Evolutionary conservation across 2,888 invertebrate genomes (phyloP).

Genomic region (Andrena bicolor): DNA sequence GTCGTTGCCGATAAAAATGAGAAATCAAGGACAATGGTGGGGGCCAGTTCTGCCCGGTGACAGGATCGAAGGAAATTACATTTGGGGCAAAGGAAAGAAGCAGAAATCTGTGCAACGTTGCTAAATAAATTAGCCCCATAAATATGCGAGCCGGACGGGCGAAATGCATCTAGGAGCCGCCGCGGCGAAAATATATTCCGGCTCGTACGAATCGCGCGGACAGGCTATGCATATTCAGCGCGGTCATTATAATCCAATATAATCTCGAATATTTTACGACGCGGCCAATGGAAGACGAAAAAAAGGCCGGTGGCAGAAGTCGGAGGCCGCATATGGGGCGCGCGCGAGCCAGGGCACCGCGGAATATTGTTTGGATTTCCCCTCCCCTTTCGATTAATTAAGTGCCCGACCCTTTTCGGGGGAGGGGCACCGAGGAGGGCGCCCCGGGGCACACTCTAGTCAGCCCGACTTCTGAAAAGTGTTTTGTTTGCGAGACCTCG

Average conservation of each 20-base stretch:
- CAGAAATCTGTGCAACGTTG: neutral
- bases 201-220: conserved; percentile 18
- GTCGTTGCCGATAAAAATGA: neutral
- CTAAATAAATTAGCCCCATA: conserved; percentile 43
- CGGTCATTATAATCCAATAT: conserved; percentile 57
- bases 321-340: conserved; percentile 19
- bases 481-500: conserved; percentile 55
- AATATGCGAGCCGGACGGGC: conserved; percentile 11
- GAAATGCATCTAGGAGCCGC: conserved; percentile 14
- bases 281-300: neutral
- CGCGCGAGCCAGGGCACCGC: neutral
- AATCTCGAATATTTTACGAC: conserved; percentile 51
- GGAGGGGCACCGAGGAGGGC: conserved; percentile 36
- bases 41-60: too few species aligned
- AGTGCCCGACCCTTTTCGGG: conserved; percentile 65
- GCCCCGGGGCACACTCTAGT: conserved; percentile 55
- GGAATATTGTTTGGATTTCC: conserved; percentile 56
- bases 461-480: conserved; percentile 53
- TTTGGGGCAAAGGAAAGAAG: neutral
- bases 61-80: neutral
- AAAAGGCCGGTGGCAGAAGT: conserved; percentile 21
- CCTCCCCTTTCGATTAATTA: conserved; percentile 67
- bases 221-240: conserved; percentile 53
- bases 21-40: neutral
- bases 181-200: conserved; percentile 31